Percentiles rank a stretch among this genome's conserved stretches.
phyloP scores from a whole-genome alignment of 2,797 vertebrate species.

The Loris lydekkerianus region DNA sequence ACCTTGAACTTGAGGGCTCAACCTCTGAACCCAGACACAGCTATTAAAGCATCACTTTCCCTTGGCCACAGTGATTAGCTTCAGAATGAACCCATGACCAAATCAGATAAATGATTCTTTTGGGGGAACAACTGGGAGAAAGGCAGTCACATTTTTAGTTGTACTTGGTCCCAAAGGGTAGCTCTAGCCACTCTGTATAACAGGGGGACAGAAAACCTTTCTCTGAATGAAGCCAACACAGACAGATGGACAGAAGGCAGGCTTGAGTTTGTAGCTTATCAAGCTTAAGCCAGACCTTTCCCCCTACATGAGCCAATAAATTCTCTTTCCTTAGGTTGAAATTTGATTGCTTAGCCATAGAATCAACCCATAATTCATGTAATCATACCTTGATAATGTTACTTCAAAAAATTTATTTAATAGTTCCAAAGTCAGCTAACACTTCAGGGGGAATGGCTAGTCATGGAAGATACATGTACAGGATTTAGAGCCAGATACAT shows the following conservation, averaged over 20 bases:
- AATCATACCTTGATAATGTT: not conserved
- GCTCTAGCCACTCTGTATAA: not conserved
- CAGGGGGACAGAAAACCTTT: not conserved
- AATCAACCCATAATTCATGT: not conserved
- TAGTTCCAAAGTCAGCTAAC: not conserved
- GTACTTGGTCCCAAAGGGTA: not conserved
- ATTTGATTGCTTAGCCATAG: not conserved
- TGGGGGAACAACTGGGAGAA: not conserved
- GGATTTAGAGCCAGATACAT: not conserved
- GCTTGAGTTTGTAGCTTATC: not conserved
- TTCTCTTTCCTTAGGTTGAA: slow-evolving; percentile 18
- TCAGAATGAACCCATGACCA: not conserved
- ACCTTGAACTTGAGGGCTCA: not conserved
- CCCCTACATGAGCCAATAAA: not conserved
- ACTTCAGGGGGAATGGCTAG: not conserved
- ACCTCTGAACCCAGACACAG: not conserved
- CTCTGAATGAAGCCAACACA: not conserved
- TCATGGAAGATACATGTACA: not conserved
- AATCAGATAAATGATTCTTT: not conserved
- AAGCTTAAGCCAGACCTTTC: not conserved
- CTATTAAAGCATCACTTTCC: not conserved
- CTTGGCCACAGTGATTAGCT: not conserved
- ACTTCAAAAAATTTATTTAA: not conserved
- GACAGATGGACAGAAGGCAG: not conserved
- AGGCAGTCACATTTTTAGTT: not conserved